Evolutionary conservation across 2,797 vertebrate species (phyloP).

Genomic region (Tauraco hartlaubi): DNA sequence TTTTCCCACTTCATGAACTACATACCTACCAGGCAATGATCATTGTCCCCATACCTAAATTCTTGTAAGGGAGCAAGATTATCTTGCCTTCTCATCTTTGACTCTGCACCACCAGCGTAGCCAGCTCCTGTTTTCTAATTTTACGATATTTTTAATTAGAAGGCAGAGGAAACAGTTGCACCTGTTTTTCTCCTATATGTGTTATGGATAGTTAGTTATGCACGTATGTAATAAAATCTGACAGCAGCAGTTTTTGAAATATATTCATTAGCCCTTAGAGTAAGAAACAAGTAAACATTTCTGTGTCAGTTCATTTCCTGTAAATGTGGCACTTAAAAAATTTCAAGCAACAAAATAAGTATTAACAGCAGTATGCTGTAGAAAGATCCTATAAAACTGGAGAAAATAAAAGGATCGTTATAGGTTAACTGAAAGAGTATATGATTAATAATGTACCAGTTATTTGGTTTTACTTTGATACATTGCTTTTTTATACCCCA

Average conservation of each 20-base stretch:
- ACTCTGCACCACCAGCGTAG: not conserved
- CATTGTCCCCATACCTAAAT: not conserved
- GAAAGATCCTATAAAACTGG: not conserved
- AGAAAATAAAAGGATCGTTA: not conserved
- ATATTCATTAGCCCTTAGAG: not conserved
- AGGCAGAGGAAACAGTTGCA: not conserved
- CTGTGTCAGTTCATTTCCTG: not conserved
- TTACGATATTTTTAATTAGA: not conserved
- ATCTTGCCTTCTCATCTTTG: not conserved
- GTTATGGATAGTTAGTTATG: not conserved
- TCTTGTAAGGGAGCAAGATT: not conserved
- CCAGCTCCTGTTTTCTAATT: not conserved
- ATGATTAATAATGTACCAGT: not conserved
- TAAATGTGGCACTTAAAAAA: not conserved
- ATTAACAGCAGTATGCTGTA: not conserved
- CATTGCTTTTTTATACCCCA: not conserved
- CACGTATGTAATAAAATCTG: not conserved
- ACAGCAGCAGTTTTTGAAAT: not conserved
- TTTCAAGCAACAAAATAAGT: not conserved
- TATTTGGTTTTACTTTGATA: not conserved
- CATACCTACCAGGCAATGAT: not conserved
- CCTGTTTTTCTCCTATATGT: not conserved
- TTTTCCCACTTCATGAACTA: not conserved
- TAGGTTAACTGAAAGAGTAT: not conserved
- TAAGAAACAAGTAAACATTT: not conserved